A percentile compares a stretch with the other conserved stretches of the same genome.
Conservation (phyloP, 2,888 invertebrate species). For the Perdita meconis region DNA sequence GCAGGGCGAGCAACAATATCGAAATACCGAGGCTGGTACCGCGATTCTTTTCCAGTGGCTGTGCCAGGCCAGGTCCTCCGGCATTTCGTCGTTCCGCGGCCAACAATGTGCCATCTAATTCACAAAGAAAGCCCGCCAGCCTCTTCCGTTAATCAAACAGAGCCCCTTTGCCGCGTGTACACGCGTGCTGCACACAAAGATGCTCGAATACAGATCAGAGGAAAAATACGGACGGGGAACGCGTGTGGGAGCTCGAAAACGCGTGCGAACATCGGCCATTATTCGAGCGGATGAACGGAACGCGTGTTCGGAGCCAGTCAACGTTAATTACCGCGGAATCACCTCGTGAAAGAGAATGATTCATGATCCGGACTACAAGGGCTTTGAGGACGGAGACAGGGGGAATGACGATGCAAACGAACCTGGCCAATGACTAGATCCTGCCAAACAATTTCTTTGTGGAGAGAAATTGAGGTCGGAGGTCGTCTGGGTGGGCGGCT, state of each 20-base stretch:
- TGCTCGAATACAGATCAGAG: constrained; percentile 20
- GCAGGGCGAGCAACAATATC: constrained; percentile 1
- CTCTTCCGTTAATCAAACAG: constrained; percentile 67
- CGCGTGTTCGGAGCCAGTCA: constrained; percentile 61
- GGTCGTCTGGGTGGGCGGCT: no score
- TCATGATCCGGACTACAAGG: constrained; percentile 57
- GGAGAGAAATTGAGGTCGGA: no score
- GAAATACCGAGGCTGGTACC: constrained; percentile 15
- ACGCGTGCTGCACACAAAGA: constrained; percentile 15
- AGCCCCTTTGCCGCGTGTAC: constrained; percentile 19
- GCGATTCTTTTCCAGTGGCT: constrained; percentile 5
- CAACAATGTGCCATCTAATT: constrained; percentile 60
- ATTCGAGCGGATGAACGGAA: constrained; percentile 59
- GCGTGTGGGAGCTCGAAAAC: constrained; percentile 1
- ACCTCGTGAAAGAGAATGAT: constrained; percentile 65
- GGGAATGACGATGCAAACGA: constrained; percentile 44
- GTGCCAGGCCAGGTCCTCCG: neutral
- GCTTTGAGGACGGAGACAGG: constrained; percentile 43
- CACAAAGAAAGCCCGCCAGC: constrained; percentile 66
- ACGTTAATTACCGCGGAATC: constrained; percentile 71
- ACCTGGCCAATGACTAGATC: constrained; percentile 11
- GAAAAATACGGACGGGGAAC: constrained; percentile 29
- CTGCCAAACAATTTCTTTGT: constrained; percentile 54
- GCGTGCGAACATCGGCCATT: constrained; percentile 19
- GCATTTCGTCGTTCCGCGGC: constrained; percentile 23